phyloP scores from a whole-genome alignment of 2,113 vertebrate genomes.

The Callaeas wilsoni region DNA sequence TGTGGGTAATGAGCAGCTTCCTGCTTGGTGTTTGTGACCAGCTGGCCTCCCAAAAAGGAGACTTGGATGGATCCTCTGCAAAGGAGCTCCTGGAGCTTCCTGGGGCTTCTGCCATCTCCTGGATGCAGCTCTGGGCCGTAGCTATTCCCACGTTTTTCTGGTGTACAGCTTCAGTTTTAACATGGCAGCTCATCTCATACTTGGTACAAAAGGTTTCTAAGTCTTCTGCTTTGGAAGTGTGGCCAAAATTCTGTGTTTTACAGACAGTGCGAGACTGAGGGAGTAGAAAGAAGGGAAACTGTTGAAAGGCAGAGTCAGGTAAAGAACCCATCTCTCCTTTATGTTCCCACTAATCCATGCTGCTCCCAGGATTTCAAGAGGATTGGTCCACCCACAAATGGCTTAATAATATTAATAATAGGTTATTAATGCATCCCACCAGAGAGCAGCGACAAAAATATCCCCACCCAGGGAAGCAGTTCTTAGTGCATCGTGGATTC shows the following conservation, averaged over 20 bases:
- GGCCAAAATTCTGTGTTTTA: not conserved
- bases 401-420: not conserved
- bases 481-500: fast-evolving
- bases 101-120: not conserved
- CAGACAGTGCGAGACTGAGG: not conserved
- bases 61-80: not conserved
- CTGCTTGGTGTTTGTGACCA: not conserved
- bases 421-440: not conserved
- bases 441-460: not conserved
- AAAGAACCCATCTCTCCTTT: not conserved
- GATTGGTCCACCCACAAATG: not conserved
- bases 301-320: not conserved
- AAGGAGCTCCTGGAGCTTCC: too few relatives aligned
- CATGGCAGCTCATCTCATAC: not conserved
- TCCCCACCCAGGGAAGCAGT: not conserved
- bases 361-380: not conserved
- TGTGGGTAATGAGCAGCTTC: not conserved
- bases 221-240: not conserved
- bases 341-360: not conserved
- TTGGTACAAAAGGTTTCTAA: not conserved
- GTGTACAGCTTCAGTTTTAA: not conserved
- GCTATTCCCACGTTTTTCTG: not conserved
- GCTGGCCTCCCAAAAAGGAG: not conserved
- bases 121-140: not conserved
- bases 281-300: not conserved